Evolutionary conservation across 64 coral and sea anemone species (phyloP), one percentile per base, ranked within the genome.

Genomic region (Platygyra sinensis): DNA sequence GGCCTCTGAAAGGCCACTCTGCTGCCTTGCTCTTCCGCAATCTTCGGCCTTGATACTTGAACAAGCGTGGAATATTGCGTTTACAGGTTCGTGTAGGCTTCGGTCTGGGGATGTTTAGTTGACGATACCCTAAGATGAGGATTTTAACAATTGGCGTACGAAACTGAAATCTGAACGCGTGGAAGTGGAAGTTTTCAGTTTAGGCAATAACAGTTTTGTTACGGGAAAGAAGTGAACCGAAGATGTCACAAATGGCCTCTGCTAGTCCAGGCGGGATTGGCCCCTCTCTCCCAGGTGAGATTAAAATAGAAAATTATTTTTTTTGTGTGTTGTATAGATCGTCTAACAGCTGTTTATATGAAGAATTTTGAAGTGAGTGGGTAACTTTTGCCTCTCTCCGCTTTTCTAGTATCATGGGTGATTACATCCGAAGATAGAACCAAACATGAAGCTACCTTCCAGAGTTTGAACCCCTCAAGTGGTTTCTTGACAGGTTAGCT

Each of bases 401-500:
- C 2, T 80, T 57, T 12, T 80, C 67, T 74, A 83, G 88, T 59
- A 9, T 89, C 91, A 12, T 99, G 97, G 97, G 94, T 99, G 65
- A 88, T 99, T n/a, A 73, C 86, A 78, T 72, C 94, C 63, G 97
- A 96, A 28, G 97, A 99, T 72, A 78, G 97, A 15, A 88, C 72
- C 19, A 99, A 99, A 46, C 97, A 99, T 79, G 97, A 99, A 81
- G 78, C 97, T 60, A 99, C 97, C 13, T 99, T 99, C 80, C 94
- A 90, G 20, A 87, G 90, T 46, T 52, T 99, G 82, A 99, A 99
- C 60, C 97, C 97, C 3, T 55, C 78, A 14, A 95, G 89, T 78
- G 97, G 97, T 20, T 95, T 90, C 62, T 30, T 99, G 51, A 87
- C 97, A 74, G 97, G 97, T 99, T 83, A 52, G 88, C 3, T 63